Conservation (phyloP, 2,888 invertebrate species). For the Pseudococcus viburni region DNA sequence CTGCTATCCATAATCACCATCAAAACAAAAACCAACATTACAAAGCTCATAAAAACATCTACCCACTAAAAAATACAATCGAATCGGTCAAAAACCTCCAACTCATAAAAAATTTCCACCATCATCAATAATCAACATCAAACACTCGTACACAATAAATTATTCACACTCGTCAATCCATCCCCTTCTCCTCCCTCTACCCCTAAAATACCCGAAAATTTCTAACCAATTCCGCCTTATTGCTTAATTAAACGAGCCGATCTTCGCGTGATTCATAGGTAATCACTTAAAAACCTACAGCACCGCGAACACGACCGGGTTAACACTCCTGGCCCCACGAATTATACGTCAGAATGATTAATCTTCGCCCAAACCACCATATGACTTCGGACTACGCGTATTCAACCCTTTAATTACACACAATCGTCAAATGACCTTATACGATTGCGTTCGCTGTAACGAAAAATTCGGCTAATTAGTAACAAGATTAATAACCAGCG, state of each 20-base stretch:
- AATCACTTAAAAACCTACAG: conserved; percentile 27
- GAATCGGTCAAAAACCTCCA: too few species aligned
- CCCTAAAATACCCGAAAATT: not conserved
- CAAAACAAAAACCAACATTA: too few species aligned
- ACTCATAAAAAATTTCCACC: too few species aligned
- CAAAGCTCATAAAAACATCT: too few species aligned
- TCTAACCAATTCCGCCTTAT: not conserved
- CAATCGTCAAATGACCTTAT: conserved; percentile 37
- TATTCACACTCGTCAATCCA: not conserved
- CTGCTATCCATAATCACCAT: too few species aligned
- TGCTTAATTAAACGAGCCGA: not conserved
- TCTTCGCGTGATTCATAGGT: conserved; percentile 19
- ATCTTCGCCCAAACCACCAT: conserved; percentile 24
- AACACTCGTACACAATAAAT: too few species aligned
- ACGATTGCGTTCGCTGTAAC: conserved; percentile 28
- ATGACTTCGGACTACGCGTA: not conserved
- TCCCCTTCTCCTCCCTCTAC: not conserved
- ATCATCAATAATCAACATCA: too few species aligned
- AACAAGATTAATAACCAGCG: conserved; percentile 51
- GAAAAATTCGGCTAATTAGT: conserved; percentile 38
- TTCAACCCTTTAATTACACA: conserved; percentile 44
- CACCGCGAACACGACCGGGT: not conserved
- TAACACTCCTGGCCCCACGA: not conserved
- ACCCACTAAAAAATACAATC: too few species aligned
- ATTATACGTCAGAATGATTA: conserved; percentile 48